phyloP scores from a whole-genome alignment of 2,113 vertebrate species.

The Antechinus flavipes region DNA sequence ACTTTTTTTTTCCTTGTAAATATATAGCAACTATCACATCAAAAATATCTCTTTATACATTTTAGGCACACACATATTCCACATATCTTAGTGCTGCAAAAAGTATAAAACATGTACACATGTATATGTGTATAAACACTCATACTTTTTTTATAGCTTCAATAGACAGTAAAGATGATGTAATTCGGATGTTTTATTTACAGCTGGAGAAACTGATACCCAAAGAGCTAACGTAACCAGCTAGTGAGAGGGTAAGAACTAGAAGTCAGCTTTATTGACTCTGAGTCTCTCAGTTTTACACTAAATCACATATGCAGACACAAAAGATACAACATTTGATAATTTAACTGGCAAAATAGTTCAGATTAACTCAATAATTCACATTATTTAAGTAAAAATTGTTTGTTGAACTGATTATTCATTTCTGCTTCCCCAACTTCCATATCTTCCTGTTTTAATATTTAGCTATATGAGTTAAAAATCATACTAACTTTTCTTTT shows the following conservation, averaged over 20 bases:
- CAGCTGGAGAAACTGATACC: background rate
- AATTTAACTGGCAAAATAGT: background rate
- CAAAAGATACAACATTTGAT: background rate
- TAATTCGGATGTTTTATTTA: background rate
- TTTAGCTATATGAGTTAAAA: background rate
- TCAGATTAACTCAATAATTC: background rate
- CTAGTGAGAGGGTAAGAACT: background rate
- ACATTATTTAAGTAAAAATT: background rate
- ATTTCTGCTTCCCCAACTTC: background rate
- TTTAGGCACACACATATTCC: slow-evolving; percentile 57
- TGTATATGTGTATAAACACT: background rate
- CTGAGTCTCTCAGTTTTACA: background rate
- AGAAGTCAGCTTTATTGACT: background rate
- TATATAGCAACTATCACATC: slow-evolving; percentile 57
- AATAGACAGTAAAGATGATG: background rate
- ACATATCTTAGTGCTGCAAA: background rate
- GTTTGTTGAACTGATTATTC: background rate
- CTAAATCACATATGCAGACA: background rate
- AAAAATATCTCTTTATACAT: slow-evolving; percentile 26
- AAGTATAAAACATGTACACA: background rate
- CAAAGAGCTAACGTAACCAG: background rate
- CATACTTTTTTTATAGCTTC: background rate
- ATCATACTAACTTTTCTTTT: background rate
- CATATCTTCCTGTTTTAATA: background rate
- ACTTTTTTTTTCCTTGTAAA: slow-evolving; percentile 27